phyloP scores from a whole-genome alignment of 2,113 vertebrate genomes.

The Dipodomys spectabilis region DNA sequence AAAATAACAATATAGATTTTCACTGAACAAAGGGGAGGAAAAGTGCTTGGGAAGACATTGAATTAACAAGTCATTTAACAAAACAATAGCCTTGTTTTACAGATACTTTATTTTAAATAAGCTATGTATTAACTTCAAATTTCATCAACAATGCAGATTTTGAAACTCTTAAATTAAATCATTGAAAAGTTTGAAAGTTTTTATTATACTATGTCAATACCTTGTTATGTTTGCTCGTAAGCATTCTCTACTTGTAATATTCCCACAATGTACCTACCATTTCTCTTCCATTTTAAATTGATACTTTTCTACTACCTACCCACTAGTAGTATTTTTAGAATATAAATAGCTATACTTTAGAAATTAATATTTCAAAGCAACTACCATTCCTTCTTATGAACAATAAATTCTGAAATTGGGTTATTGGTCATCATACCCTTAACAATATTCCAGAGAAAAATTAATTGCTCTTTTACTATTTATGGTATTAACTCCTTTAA shows the following conservation, averaged over 20 bases:
- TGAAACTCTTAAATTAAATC: background rate
- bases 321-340: slow-evolving; percentile 48
- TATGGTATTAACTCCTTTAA: background rate
- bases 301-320: background rate
- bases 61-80: background rate
- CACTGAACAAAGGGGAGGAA: background rate
- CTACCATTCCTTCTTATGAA: slow-evolving; percentile 28
- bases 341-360: background rate
- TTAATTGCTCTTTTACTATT: background rate
- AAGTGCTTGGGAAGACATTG: background rate
- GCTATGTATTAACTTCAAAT: background rate
- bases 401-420: background rate
- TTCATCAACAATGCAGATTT: background rate
- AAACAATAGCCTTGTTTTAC: background rate
- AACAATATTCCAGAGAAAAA: background rate
- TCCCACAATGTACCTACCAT: background rate
- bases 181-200: background rate
- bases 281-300: background rate
- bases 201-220: background rate
- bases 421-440: background rate
- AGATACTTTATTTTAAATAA: background rate
- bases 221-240: background rate
- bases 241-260: background rate
- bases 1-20: background rate
- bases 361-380: slow-evolving; percentile 28